Evolutionary conservation across 2,888 invertebrate species (phyloP).

Genomic region (Caenorhabditis sp.): DNA sequence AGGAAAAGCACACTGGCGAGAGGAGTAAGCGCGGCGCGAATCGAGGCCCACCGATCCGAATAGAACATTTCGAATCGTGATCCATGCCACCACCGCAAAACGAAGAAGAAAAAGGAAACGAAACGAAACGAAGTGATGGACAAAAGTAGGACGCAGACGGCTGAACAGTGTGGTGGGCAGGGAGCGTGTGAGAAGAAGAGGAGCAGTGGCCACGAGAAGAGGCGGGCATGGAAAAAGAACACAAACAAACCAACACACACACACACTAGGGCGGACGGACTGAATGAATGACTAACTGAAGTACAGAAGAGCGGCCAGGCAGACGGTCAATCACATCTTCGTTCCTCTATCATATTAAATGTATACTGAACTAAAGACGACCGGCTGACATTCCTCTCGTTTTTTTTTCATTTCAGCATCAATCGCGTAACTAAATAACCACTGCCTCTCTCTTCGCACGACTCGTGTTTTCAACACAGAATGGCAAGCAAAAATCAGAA

Average conservation of each 20-base stretch:
- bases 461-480: neutral
- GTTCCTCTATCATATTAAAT: conserved; percentile 44
- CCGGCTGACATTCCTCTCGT: neutral
- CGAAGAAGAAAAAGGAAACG: conserved; percentile 9
- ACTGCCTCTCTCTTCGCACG: neutral
- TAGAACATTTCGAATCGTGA: conserved; percentile 23
- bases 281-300: conserved; percentile 21
- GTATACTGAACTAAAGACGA: conserved; percentile 23
- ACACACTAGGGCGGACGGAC: conserved; percentile 33
- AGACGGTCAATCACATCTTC: conserved; percentile 26
- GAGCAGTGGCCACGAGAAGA: conserved; percentile 1
- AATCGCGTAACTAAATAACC: neutral
- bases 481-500: no score
- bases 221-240: conserved; percentile 40
- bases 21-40: conserved; percentile 5
- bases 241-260: conserved; percentile 53
- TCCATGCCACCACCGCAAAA: conserved; percentile 24
- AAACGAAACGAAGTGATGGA: no score
- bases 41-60: conserved; percentile 11
- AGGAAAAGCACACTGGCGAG: neutral
- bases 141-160: conserved; percentile 35
- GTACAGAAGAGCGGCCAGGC: conserved; percentile 3
- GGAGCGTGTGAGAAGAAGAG: conserved; percentile 19
- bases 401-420: conserved; percentile 1
- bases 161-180: conserved; percentile 7